These are phyloP conservation scores for Meleagris gallopavo DNA, from an alignment of 2,113 vertebrate genomes.

Conservation along the genomic window DNA sequence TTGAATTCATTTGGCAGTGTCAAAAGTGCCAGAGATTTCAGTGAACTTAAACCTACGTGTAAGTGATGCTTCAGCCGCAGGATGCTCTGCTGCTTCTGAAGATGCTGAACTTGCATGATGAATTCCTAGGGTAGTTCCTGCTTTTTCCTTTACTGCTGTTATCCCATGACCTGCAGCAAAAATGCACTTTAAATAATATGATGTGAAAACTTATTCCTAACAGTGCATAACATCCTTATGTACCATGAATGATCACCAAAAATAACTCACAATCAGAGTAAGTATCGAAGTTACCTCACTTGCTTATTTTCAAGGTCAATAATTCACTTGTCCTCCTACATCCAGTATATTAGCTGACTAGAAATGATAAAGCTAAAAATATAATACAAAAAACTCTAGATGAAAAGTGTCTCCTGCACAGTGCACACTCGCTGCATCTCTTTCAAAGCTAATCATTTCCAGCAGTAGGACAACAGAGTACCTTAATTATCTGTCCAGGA, in stretches of 20 bases:
- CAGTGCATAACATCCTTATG: neutral
- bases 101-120: conserved; percentile 76
- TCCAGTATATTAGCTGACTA: neutral
- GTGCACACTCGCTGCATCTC: neutral
- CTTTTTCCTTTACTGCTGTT: conserved; percentile 92
- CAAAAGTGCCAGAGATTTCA: neutral
- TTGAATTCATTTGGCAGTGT: neutral
- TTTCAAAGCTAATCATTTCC: neutral
- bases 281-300: neutral
- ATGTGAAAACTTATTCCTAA: neutral
- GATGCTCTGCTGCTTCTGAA: conserved; percentile 77
- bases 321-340: neutral
- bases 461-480: neutral
- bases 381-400: neutral
- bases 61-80: conserved; percentile 44
- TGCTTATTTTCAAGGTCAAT: neutral
- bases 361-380: neutral
- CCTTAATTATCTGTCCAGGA: neutral
- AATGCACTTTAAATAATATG: neutral
- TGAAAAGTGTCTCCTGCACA: neutral
- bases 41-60: conserved; percentile 9
- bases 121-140: conserved; percentile 87
- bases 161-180: conserved; percentile 87
- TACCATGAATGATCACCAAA: neutral
- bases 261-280: neutral